These are phyloP conservation scores for Lycophotia porphyrea DNA, from an alignment of 2,888 invertebrate species.

Conservation along the genomic window DNA sequence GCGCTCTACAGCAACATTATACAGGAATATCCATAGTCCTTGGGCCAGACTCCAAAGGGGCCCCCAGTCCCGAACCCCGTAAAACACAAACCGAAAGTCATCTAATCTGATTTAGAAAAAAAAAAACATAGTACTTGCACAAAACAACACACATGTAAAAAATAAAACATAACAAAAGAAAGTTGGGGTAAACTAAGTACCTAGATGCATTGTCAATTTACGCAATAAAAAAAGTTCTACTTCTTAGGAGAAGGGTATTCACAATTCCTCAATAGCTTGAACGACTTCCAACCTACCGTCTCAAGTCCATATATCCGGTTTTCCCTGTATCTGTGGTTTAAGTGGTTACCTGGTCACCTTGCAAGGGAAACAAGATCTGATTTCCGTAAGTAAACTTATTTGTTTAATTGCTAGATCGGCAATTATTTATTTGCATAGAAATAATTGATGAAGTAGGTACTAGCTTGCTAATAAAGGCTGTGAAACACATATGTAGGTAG, in stretches of 20 bases:
- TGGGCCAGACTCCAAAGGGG: neutral
- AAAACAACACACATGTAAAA: neutral
- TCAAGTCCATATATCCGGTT: constrained; percentile 32
- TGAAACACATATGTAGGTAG: neutral
- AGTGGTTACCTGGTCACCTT: constrained; percentile 37
- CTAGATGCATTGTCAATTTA: neutral
- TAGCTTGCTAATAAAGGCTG: neutral
- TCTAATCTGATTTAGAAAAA: neutral
- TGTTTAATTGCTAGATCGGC: neutral
- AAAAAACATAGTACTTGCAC: neutral
- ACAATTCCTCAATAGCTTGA: neutral
- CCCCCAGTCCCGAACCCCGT: neutral
- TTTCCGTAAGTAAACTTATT: constrained; percentile 35
- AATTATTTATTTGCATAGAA: constrained; percentile 13
- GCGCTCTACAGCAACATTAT: too few species aligned
- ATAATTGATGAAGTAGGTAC: neutral
- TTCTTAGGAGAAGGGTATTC: constrained; percentile 33
- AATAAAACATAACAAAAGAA: neutral
- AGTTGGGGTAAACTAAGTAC: neutral
- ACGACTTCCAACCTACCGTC: constrained; percentile 6
- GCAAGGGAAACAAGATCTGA: constrained; percentile 23
- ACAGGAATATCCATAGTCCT: too few species aligned
- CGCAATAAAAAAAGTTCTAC: neutral
- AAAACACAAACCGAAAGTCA: neutral
- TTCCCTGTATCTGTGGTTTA: constrained; percentile 20